These are phyloP conservation scores for Ceratina calcarata DNA, from an alignment of 1,140 invertebrate genomes.

Conservation along the genomic window DNA sequence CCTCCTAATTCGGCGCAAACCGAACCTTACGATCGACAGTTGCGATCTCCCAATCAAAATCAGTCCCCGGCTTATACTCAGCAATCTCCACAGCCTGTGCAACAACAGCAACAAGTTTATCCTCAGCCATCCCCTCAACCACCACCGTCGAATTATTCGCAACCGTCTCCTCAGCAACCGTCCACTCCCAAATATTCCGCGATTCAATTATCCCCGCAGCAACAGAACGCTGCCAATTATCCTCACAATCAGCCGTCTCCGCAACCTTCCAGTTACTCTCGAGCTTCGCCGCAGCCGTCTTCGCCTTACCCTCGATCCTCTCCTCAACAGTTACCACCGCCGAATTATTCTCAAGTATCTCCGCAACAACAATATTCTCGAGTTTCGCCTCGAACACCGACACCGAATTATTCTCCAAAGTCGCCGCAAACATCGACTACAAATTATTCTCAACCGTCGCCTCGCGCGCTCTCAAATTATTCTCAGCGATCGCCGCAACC, in stretches of 20 bases:
- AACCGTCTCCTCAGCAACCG: constrained; percentile 67
- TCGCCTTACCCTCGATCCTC: constrained; percentile 72
- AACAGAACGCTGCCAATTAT: constrained; percentile 59
- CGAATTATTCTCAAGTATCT: constrained; percentile 68
- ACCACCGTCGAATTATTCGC: constrained; percentile 65
- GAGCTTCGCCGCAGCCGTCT: constrained; percentile 70
- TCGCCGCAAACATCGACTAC: constrained; percentile 63
- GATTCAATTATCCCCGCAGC: constrained; percentile 67
- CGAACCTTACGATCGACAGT: constrained; percentile 47
- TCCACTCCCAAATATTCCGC: constrained; percentile 68
- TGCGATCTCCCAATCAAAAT: constrained; percentile 46
- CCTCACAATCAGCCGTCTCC: constrained; percentile 63
- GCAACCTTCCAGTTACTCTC: constrained; percentile 55
- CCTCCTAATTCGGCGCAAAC: constrained; percentile 52
- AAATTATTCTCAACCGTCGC: constrained; percentile 64
- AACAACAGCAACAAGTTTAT: constrained; percentile 55
- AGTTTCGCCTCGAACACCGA: constrained; percentile 67
- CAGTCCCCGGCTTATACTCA: constrained; percentile 70
- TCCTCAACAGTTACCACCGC: constrained; percentile 53
- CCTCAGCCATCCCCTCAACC: constrained; percentile 68
- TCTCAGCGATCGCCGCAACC: constrained; percentile 70
- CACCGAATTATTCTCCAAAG: constrained; percentile 65
- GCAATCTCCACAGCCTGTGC: constrained; percentile 72
- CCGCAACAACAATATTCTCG: constrained; percentile 71
- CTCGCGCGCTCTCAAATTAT: constrained; percentile 64